Percentiles rank a stretch among this genome's conserved stretches.
These are phyloP conservation scores for Apis dorsata DNA, from an alignment of 1,140 invertebrate species.

Conservation along the genomic window DNA sequence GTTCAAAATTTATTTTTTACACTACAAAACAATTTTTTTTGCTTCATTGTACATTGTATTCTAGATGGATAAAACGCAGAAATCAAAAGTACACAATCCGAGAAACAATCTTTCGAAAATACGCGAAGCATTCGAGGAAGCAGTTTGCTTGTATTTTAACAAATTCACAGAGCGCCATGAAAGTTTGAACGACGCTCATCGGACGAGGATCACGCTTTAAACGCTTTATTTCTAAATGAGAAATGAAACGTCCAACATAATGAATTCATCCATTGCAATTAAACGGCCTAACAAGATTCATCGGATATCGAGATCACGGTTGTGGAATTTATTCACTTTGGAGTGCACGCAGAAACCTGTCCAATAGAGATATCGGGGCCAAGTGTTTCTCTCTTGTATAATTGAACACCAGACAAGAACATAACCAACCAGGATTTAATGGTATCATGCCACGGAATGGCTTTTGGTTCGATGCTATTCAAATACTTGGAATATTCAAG, in stretches of 20 bases:
- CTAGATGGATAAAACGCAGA: too few relatives aligned
- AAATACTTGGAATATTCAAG: not conserved
- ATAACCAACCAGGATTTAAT: conserved; percentile 19
- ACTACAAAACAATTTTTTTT: too few relatives aligned
- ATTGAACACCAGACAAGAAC: conserved; percentile 6
- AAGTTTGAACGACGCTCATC: too few relatives aligned
- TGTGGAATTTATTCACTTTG: conserved; percentile 26
- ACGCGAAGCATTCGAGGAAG: too few relatives aligned
- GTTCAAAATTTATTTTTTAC: too few relatives aligned
- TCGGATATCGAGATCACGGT: conserved; percentile 3
- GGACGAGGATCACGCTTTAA: too few relatives aligned
- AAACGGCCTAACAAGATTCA: conserved; percentile 18
- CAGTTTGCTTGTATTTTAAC: too few relatives aligned
- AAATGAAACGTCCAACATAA: not conserved
- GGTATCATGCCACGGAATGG: conserved; percentile 10
- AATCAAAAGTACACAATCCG: too few relatives aligned
- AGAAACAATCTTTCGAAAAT: too few relatives aligned
- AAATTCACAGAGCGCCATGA: too few relatives aligned
- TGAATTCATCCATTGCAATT: conserved; percentile 13
- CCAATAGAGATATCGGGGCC: conserved; percentile 32
- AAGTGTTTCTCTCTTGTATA: conserved; percentile 17
- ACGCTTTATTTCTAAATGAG: too few relatives aligned
- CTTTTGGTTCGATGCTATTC: not conserved
- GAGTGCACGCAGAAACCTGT: not conserved
- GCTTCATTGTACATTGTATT: too few relatives aligned